Conservation (phyloP, 2,113 vertebrate genomes). For the Bettongia penicillata region DNA sequence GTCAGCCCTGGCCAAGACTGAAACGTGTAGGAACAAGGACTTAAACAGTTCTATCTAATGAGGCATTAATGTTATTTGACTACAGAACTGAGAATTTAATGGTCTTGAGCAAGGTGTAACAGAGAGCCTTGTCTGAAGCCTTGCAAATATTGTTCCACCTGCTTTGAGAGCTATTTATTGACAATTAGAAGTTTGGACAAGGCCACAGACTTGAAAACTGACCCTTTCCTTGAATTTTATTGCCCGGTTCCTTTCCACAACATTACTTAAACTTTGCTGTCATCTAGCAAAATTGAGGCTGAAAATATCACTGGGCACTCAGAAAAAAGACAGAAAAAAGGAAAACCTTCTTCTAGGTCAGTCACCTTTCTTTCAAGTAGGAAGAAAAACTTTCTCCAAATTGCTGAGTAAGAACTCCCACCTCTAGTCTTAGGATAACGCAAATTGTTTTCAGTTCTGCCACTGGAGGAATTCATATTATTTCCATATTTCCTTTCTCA, state of each 20-base stretch:
- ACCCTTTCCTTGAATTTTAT: constrained; percentile 70
- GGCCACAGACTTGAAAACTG: constrained; percentile 53
- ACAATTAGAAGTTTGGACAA: constrained; percentile 70
- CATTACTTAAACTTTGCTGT: constrained; percentile 55
- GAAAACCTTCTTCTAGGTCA: background rate
- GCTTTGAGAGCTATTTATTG: constrained; percentile 73
- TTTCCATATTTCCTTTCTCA: background rate
- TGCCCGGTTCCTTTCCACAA: constrained; percentile 57
- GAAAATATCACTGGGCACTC: constrained; percentile 45
- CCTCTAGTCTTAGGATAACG: background rate
- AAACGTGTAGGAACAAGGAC: constrained; percentile 53
- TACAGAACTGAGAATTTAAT: constrained; percentile 15
- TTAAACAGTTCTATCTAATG: constrained; percentile 50
- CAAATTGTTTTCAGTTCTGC: background rate
- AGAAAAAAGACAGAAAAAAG: constrained; percentile 21
- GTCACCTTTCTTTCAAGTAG: constrained; percentile 9
- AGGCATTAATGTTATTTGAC: constrained; percentile 53
- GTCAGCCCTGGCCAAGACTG: constrained; percentile 28
- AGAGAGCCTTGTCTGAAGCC: constrained; percentile 21
- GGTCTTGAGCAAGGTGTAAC: constrained; percentile 48
- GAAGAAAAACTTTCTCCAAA: constrained; percentile 11
- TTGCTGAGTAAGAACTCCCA: constrained; percentile 10
- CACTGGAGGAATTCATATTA: background rate
- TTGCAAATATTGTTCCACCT: constrained; percentile 37
- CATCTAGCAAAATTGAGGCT: constrained; percentile 62